These are phyloP conservation scores for Xylota sylvarum DNA, from an alignment of 2,888 invertebrate genomes.

Conservation along the genomic window DNA sequence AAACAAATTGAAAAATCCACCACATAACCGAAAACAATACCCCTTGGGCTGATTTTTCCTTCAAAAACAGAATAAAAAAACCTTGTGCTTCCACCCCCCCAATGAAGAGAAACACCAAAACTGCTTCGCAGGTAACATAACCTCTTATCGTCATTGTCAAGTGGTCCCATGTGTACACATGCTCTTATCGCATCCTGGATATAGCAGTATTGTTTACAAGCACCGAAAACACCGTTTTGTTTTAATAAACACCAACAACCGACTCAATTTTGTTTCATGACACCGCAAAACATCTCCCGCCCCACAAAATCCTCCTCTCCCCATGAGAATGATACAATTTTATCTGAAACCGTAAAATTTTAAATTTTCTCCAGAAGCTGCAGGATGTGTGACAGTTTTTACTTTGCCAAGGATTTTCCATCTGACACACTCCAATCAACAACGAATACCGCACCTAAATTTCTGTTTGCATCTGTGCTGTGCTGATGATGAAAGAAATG, in stretches of 20 bases:
- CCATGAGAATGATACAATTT: slow-evolving; percentile 48
- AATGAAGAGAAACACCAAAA: background rate
- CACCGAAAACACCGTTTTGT: slow-evolving; percentile 59
- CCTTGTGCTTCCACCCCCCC: background rate
- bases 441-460: slow-evolving; percentile 44
- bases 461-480: slow-evolving; percentile 31
- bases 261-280: slow-evolving; percentile 58
- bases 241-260: slow-evolving; percentile 62
- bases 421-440: slow-evolving; percentile 33
- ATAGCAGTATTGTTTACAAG: slow-evolving; percentile 59
- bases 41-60: slow-evolving; percentile 18
- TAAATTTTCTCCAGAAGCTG: slow-evolving; percentile 37
- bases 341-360: slow-evolving; percentile 58
- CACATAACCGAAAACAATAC: slow-evolving; percentile 43
- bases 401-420: slow-evolving; percentile 20
- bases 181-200: slow-evolving; percentile 34
- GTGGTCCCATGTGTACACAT: slow-evolving; percentile 56
- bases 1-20: slow-evolving; percentile 50
- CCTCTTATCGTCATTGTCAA: slow-evolving; percentile 58
- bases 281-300: slow-evolving; percentile 24
- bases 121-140: slow-evolving; percentile 36
- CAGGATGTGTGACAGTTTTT: slow-evolving; percentile 15
- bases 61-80: background rate
- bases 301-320: background rate
- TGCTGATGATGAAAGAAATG: slow-evolving; percentile 26